Percentiles rank a stretch among this genome's conserved stretches.
Conservation (phyloP, 2,113 vertebrate species). For the Pteropus alecto region DNA sequence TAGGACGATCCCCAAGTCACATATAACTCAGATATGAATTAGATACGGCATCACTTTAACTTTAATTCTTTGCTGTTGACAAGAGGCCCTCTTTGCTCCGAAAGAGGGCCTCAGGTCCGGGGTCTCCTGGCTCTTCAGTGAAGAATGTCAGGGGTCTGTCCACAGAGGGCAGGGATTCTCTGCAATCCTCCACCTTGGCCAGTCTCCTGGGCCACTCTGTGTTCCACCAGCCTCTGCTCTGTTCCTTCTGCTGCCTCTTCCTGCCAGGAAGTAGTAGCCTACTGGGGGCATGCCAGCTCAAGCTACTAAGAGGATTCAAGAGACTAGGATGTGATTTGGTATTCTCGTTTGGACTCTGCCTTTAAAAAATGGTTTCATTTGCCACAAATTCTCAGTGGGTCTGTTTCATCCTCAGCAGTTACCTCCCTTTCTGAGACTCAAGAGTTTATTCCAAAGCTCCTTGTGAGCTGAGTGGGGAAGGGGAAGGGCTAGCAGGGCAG, state of each 20-base stretch:
- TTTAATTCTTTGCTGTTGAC: neutral
- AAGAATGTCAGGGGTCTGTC: neutral
- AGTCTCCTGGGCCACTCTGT: neutral
- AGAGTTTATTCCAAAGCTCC: neutral
- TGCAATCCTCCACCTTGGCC: neutral
- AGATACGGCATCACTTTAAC: neutral
- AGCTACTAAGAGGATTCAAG: neutral
- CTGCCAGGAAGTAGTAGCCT: neutral
- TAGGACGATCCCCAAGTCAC: neutral
- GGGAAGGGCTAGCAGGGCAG: neutral
- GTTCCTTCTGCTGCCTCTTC: neutral
- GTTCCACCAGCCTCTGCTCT: neutral
- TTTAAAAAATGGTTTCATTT: neutral
- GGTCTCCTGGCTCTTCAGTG: too few species aligned
- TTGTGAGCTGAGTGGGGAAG: neutral
- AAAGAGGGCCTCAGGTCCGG: neutral
- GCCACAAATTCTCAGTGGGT: neutral
- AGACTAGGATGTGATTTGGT: neutral
- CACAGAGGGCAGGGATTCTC: neutral
- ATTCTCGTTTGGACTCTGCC: neutral
- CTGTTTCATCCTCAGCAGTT: neutral
- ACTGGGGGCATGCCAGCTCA: neutral
- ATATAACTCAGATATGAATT: neutral
- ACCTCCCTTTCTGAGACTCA: neutral
- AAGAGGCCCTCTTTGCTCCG: too few species aligned